Conservation (phyloP, 2,113 vertebrate genomes). For the Catharus fuscescens region DNA sequence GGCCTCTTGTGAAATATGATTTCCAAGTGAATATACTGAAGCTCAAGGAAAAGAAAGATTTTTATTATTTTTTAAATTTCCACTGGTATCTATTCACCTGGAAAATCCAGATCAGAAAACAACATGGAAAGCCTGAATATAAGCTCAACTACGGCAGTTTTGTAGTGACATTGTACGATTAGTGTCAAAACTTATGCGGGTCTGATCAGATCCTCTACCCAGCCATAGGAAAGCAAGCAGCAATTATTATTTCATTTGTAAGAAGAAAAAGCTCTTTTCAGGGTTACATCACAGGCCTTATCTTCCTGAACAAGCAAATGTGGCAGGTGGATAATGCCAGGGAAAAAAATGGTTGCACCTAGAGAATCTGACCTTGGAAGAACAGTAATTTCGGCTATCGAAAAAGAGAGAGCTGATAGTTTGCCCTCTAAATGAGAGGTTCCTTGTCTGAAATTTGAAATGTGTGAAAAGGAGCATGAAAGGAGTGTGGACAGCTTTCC, state of each 20-base stretch:
- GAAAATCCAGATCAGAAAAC: background rate
- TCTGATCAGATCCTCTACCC: background rate
- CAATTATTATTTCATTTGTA: background rate
- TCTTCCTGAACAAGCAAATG: conserved; percentile 7
- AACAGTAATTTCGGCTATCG: background rate
- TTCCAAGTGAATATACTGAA: background rate
- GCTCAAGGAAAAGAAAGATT: background rate
- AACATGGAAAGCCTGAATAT: background rate
- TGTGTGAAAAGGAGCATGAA: background rate
- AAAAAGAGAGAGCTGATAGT: background rate
- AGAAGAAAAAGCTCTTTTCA: background rate
- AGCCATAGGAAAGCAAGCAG: conserved; percentile 1
- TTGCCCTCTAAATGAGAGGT: background rate
- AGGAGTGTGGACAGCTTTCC: background rate
- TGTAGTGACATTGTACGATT: background rate
- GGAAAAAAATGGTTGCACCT: background rate
- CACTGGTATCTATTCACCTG: background rate
- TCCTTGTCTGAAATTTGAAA: background rate
- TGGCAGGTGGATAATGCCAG: background rate
- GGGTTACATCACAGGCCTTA: background rate
- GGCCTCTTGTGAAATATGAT: background rate
- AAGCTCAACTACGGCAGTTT: background rate
- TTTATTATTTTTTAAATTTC: background rate
- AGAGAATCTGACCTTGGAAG: background rate
- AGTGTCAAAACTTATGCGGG: background rate